These are phyloP conservation scores for Trigoniulus corallinus DNA, from an alignment of 1,140 invertebrate species.

Conservation along the genomic window DNA sequence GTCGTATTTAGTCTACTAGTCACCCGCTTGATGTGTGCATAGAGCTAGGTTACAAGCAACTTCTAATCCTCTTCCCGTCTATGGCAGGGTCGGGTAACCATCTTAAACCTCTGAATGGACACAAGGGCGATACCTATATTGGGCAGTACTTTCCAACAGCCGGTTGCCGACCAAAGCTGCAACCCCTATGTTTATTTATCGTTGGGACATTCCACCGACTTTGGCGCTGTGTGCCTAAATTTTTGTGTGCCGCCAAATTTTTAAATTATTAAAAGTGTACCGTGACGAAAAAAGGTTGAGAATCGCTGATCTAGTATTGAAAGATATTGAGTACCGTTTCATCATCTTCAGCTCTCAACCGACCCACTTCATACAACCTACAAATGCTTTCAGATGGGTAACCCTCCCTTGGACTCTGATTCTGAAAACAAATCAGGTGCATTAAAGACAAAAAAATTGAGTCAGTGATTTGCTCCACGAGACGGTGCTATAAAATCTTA, in stretches of 20 bases:
- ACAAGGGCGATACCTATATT: too few species aligned
- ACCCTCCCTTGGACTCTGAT: slow-evolving; percentile 18
- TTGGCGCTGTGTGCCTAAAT: neutral
- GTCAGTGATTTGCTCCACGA: neutral
- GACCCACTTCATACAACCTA: slow-evolving; percentile 33
- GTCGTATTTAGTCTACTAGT: too few species aligned
- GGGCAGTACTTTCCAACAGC: neutral
- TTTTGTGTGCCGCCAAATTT: neutral
- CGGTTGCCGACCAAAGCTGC: neutral
- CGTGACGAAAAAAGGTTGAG: neutral
- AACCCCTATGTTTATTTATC: neutral
- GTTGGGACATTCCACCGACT: too few species aligned
- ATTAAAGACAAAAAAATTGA: neutral
- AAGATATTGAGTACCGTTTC: slow-evolving; percentile 30
- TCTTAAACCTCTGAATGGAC: too few species aligned
- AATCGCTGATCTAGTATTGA: slow-evolving; percentile 21
- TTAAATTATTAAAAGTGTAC: neutral
- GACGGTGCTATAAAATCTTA: slow-evolving; percentile 18
- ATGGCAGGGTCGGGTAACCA: too few species aligned
- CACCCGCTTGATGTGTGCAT: too few species aligned
- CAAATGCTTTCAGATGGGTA: slow-evolving; percentile 24
- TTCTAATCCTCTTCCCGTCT: too few species aligned
- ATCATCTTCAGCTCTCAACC: slow-evolving; percentile 26
- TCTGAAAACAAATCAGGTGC: slow-evolving; percentile 15
- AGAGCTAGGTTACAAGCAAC: too few species aligned